These are phyloP conservation scores for Toxonevra muliebris DNA, from an alignment of 2,888 invertebrate genomes.

Conservation along the genomic window DNA sequence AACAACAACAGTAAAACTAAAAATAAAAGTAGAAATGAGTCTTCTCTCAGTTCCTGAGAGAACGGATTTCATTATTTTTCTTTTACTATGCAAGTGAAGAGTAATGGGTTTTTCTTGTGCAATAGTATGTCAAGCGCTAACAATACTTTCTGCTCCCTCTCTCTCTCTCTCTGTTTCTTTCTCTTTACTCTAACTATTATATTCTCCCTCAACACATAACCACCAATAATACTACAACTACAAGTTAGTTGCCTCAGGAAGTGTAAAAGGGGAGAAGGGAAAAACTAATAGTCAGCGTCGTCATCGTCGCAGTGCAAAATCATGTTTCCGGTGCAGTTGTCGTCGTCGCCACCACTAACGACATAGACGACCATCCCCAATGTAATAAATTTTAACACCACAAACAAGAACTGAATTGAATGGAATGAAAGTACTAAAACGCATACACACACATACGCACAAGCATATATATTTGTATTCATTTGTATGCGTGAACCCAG, in stretches of 20 bases:
- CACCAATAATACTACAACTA: no score
- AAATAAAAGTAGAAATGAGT: no score
- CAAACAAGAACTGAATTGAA: conserved; percentile 21
- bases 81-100: no score
- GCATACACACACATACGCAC: conserved; percentile 9
- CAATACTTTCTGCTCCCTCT: neutral
- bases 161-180: neutral
- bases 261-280: neutral
- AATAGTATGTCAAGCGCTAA: neutral
- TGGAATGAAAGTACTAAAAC: neutral
- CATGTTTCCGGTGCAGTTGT: conserved; percentile 10
- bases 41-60: no score
- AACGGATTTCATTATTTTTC: no score
- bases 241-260: no score
- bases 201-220: no score
- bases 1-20: no score
- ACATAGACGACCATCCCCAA: conserved; percentile 12
- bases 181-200: neutral
- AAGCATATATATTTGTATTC: no score
- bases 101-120: no score
- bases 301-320: neutral
- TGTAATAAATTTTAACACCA: conserved; percentile 26
- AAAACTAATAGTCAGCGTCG: neutral
- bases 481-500: no score
- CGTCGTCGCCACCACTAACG: neutral